Base-by-base conservation (phyloP, 2,888 invertebrate genomes). In the Conistra vaccinii region DNA sequence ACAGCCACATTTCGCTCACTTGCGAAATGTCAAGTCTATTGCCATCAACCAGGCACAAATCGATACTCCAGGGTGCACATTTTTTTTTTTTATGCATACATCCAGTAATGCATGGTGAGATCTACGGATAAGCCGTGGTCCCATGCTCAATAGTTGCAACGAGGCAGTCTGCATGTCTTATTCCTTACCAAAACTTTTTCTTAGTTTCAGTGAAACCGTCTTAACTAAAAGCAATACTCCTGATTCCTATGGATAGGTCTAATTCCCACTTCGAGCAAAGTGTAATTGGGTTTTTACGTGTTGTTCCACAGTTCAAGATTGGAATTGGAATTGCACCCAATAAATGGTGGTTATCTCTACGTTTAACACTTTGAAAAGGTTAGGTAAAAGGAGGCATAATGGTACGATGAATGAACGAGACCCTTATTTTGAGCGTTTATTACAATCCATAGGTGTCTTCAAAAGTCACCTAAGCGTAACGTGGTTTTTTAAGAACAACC, bases 181-280 rank as follows among this genome's bases (percentile, higher is more conserved):
- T 39, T 77, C 12, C 20, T 45, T 29, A 62, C 26, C 6, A 48
- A 62, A 70, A 58, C 29, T 45, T 72, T 29, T 66, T 51, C 42
- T 51, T 51, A 58, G 42, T 45, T 63, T 14, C 9, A 65, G n/a
- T 51, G 26, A 65, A 65, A 61, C 61, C 17, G 23, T 65, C 70
- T 42, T 48, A 42, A 73, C 60, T 53, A 45, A 65, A 60, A 17
- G 63, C 35, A 51, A 51, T 9, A 66, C 48, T 32, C 42, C 26
- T 51, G 61, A 63, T 67, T 73, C 79, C 42, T 60, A 83, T 53
- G 48, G 53, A 29, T 72, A 32, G 26, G 62, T 83, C 48, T 73
- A 70, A 83, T 83, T 84, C 63, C 70, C 70, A 65, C 81, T 61
- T 57, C 76, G 74, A 84, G 74, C 85, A 86, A 81, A 83, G 76